phyloP scores from a whole-genome alignment of 2,888 invertebrate species.

The Nemapogon koenigi region DNA sequence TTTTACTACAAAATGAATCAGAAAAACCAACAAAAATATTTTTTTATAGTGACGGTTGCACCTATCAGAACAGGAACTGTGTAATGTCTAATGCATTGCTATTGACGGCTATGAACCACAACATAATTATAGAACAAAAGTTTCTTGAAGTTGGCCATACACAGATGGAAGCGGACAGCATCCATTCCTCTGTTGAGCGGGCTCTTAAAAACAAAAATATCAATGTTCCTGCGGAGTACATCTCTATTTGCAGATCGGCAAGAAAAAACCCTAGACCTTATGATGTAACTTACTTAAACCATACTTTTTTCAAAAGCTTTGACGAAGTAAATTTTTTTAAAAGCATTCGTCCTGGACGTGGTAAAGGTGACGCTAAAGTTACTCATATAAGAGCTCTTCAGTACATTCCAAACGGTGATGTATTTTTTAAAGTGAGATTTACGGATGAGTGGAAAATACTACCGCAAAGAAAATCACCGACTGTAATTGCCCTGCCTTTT shows the following conservation, averaged over 20 bases:
- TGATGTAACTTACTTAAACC: constrained; percentile 6
- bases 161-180: constrained; percentile 2
- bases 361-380: constrained; percentile 13
- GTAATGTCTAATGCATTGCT: constrained; percentile 8
- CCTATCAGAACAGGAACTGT: constrained; percentile 13
- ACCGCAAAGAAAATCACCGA: constrained; percentile 5
- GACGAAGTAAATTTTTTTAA: constrained; percentile 9
- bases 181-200: too few relatives aligned
- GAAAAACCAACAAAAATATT: constrained; percentile 11
- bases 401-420: constrained; percentile 12
- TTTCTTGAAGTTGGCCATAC: constrained; percentile 11
- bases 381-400: constrained; percentile 12
- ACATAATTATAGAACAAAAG: constrained; percentile 12
- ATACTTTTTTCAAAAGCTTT: constrained; percentile 3
- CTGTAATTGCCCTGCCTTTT: too few relatives aligned
- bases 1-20: constrained; percentile 10
- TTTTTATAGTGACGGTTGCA: constrained; percentile 12
- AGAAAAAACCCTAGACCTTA: constrained; percentile 6
- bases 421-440: constrained; percentile 12
- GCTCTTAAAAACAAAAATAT: constrained; percentile 10
- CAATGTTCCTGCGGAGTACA: constrained; percentile 14
- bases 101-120: constrained; percentile 9
- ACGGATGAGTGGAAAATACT: not conserved
- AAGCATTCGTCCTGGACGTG: constrained; percentile 12
- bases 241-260: constrained; percentile 10